These are phyloP conservation scores for Telmatochromis sp. DNA, from an alignment of 2,113 vertebrate genomes.

Conservation along the genomic window DNA sequence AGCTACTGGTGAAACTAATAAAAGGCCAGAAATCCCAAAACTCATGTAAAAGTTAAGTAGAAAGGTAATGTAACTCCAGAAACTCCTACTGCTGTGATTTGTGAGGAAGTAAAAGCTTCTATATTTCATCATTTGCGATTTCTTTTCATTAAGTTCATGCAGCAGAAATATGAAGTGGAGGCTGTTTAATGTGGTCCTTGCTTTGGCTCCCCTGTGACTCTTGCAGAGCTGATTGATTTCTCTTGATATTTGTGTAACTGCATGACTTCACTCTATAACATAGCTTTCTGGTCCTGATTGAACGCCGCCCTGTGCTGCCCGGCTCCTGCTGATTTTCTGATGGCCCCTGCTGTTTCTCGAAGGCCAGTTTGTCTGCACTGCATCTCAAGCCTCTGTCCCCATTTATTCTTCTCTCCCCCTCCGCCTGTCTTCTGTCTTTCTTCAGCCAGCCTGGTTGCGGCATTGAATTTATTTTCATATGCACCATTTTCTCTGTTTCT, in stretches of 20 bases:
- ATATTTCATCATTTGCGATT: background rate
- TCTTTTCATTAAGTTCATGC: background rate
- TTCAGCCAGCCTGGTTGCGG: slow-evolving; percentile 9
- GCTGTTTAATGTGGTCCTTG: slow-evolving; percentile 3
- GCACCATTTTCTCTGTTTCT: background rate
- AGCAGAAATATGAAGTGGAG: background rate
- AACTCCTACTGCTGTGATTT: background rate
- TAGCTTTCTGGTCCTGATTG: slow-evolving; percentile 36
- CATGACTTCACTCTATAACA: slow-evolving; percentile 49
- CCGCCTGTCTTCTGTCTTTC: background rate
- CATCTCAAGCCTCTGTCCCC: slow-evolving; percentile 1
- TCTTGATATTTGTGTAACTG: slow-evolving; percentile 52
- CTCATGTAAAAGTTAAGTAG: background rate
- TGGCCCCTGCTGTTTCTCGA: slow-evolving; percentile 26
- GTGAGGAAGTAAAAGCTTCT: background rate
- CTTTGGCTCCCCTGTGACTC: slow-evolving; percentile 20
- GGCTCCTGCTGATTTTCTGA: slow-evolving; percentile 38
- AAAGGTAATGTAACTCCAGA: background rate
- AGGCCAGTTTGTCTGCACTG: slow-evolving; percentile 24
- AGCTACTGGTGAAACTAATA: background rate
- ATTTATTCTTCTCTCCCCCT: background rate
- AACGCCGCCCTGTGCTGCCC: slow-evolving; percentile 23
- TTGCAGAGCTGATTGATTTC: slow-evolving; percentile 7
- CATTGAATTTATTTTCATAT: background rate
- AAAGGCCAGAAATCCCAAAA: background rate